Base-by-base conservation (phyloP, 2,113 vertebrate genomes). In the Ceyx melanurus region DNA sequence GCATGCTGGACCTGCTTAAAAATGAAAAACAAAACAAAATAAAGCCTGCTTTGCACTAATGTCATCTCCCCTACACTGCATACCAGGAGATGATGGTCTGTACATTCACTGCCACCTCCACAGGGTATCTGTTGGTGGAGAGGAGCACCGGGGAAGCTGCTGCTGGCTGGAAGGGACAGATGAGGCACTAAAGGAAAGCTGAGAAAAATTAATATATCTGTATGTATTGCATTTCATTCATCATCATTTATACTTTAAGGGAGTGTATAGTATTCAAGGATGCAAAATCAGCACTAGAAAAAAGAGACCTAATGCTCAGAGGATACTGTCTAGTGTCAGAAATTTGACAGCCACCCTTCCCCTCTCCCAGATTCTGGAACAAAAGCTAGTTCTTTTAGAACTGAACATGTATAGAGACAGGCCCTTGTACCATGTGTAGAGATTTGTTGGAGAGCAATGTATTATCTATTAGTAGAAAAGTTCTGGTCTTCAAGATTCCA, bases 321-420 rank as follows among this genome's bases (percentile, higher is more conserved):
- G 29, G 10, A 35, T 51, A 21, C 6, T 29, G 12, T 64, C 16
- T 54, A 5, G 11, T 54, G 4, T 11, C 1, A 6, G 31, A 73
- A 50, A 68, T 57, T 67, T 64, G 20, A 50, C 33, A 40, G 37
- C 11, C 15, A 28, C 8, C 4, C 82, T 73, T 48, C 22, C n/a
- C 5, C 2, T 0, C 2, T 1, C 14, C 35, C 10, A 18, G 2
- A 68, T 82, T 23, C 45, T 3, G 3, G 16, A 20, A 56, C 6
- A 17, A 17, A 42, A 70, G 4, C 35, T 61, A 65, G 8, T 56
- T 70, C 6, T 53, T 74, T 56, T 51, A 70, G 70, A 91, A 51
- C 6, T 5, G 12, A 37, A 19, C 15, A 82, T 82, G 11, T 37
- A 37, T 11, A 37, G 37, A 37, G 37, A 37, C 37, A 37, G 37